Evolutionary conservation across 2,888 invertebrate genomes (phyloP).

Genomic region (Ichneumoninae sp.): DNA sequence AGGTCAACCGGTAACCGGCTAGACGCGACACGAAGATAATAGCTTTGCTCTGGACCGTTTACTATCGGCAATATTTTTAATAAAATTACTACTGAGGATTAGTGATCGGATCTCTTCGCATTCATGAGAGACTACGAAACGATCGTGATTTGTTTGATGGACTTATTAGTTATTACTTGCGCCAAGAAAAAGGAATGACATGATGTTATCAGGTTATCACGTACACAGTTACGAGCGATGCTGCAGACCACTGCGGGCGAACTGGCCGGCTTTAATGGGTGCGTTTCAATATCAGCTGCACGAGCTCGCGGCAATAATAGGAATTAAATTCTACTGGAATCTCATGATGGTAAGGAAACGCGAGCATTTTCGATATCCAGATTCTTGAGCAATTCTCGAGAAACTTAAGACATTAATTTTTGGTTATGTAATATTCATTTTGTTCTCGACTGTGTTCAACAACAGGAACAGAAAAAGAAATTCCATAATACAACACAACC

Average conservation of each 20-base stretch:
- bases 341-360: background rate
- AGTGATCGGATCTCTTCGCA: background rate
- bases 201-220: constrained; percentile 65
- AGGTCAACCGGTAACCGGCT: background rate
- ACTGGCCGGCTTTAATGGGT: background rate
- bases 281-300: background rate
- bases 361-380: too few relatives aligned
- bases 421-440: too few relatives aligned
- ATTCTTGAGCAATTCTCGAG: too few relatives aligned
- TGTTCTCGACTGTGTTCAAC: too few relatives aligned
- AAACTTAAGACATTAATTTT: too few relatives aligned
- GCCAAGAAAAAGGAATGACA: constrained; percentile 69
- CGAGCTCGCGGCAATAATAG: background rate
- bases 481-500: background rate
- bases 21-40: background rate
- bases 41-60: background rate
- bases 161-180: constrained; percentile 71
- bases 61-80: background rate
- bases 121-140: background rate
- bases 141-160: background rate
- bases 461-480: background rate
- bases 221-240: constrained; percentile 52
- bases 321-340: background rate
- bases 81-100: background rate
- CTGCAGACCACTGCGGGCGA: constrained; percentile 3